These are phyloP conservation scores for Nematostella vectensis DNA, from an alignment of 92 coral and sea anemone genomes.

Conservation along the genomic window DNA sequence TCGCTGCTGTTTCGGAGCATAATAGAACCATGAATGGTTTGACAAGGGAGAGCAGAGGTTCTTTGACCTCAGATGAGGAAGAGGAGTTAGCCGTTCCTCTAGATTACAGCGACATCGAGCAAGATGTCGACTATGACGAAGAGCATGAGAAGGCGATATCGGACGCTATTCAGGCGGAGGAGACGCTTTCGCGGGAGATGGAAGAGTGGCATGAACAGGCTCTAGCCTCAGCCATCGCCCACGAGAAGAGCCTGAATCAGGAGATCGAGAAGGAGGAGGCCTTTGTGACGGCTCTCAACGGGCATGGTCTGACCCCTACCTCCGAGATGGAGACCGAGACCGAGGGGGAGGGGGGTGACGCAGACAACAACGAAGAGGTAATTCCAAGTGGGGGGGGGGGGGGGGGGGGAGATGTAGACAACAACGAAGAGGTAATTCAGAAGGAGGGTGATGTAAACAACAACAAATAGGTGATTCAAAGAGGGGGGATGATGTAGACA, in stretches of 20 bases:
- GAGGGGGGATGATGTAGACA: no score
- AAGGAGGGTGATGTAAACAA: no score
- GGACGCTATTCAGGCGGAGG: constrained; percentile 81
- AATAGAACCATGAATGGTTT: neutral
- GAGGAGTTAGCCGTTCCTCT: constrained; percentile 45
- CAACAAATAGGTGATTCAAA: no score
- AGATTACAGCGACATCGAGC: constrained; percentile 63
- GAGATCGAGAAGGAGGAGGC: constrained; percentile 93
- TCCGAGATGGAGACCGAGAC: constrained; percentile 55
- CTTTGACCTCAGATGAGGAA: constrained; percentile 27
- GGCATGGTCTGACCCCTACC: constrained; percentile 44
- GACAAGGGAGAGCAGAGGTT: constrained; percentile 7
- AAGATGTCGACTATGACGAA: constrained; percentile 62
- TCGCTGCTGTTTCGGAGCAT: neutral
- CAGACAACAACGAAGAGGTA: constrained; percentile 4
- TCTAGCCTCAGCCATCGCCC: constrained; percentile 92
- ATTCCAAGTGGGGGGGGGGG: no score
- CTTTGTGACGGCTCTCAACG: constrained; percentile 76
- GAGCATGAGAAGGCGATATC: constrained; percentile 93
- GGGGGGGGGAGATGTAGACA: no score
- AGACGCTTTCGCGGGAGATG: constrained; percentile 63
- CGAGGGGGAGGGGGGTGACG: constrained; percentile 44
- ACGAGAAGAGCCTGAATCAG: constrained; percentile 65
- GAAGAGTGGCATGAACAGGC: constrained; percentile 82
- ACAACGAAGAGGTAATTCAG: constrained; percentile 2